Evolutionary conservation across 2,888 invertebrate species (phyloP), one percentile per base, ranked within the genome.

Genomic region (Noctua fimbriata): DNA sequence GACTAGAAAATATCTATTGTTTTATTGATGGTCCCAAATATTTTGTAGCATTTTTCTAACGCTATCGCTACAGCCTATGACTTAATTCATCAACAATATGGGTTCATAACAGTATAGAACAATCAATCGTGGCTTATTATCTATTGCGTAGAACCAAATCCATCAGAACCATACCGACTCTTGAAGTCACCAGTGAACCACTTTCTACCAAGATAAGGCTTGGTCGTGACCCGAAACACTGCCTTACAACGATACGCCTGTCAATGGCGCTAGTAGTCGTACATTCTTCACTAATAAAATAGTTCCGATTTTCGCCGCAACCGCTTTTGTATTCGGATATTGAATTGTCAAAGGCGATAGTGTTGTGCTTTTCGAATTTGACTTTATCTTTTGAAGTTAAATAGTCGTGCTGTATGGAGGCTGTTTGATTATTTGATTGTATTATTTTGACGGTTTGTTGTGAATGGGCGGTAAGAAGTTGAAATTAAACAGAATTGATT

Each of bases 81-180:
- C 89, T 92, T 92, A 73, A 89, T 83, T 87, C 87, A 78, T 80
- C 81, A 90, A 89, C 89, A 90, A 90, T 91, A 91, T 89, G 90
- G 92, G 71, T 87, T 91, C 89, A 90, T 83, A 89, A 89, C 81
- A 88, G 84, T 89, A 89, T 86, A 89, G 92, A 90, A 92, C 94
- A 91, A 95, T 95, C 95, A 94, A 95, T 96, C 96, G 95, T 95
- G 95, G 93, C 93, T 94, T 93, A 94, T 94, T 94, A 94, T 94
- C 93, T 92, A 87, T 92, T 90, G 87, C 91, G 82, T 90, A 84
- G 90, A 89, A 91, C 91, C 89, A 91, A 93, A 95, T 93, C 93
- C 93, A 94, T 94, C 94, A 94, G 91, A 91, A 90, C 90, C 90
- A 89, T 92, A 93, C 90, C 91, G 88, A 91, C 92, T 92, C 92